Base-by-base conservation (phyloP, 2,888 invertebrate genomes). In the Ferdinandea cuprea region DNA sequence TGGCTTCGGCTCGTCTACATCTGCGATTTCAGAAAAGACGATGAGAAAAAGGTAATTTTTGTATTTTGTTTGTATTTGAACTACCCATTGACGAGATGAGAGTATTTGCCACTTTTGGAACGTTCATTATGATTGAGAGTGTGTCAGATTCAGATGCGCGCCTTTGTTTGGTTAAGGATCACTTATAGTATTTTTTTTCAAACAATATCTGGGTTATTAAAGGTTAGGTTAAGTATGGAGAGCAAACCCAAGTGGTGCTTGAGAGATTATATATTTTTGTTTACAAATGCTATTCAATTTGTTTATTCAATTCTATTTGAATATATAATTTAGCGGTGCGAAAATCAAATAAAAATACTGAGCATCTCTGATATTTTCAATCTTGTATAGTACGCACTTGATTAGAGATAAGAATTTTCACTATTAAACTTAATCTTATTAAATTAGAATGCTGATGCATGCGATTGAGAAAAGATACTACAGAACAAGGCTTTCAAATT, bases 11-110 rank as follows among this genome's bases (percentile, higher is more conserved):
- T 8, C 13, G n/a, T 9, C 21, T 46, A 8, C n/a, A n/a, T 46
- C 46, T 73, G 3, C 54, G 25, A 73, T 59, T 58, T 32, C 44
- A n/a, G 5, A 46, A 6, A 40, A 56, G 30, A 37, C 28, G 44
- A 35, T 58, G 50, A 63, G 69, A 69, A 74, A n/a, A 63, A 52
- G 68, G 56, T 69, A 74, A 17, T 44, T 9, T 63, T 15, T 52
- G 56, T 69, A 74, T 19, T 44, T 9, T 63, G 15, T 52, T 50
- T 69, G 69, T 80, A 50, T 63, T 25, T 25, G 25, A 25, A 25
- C 63, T 9, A 4, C n/a, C 61, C 66, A 48, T 61, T 46, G 25
- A 17, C 32, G 7, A 8, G 32, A 6, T 6, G 28, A 54, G 32
- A 42, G 19, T 69, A 17, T 44, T 72, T 68, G 68, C 32, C 54